A percentile compares a stretch with the other conserved stretches of the same genome.
Evolutionary conservation across 1,140 invertebrate genomes (phyloP).

Genomic region (Myzus persicae): DNA sequence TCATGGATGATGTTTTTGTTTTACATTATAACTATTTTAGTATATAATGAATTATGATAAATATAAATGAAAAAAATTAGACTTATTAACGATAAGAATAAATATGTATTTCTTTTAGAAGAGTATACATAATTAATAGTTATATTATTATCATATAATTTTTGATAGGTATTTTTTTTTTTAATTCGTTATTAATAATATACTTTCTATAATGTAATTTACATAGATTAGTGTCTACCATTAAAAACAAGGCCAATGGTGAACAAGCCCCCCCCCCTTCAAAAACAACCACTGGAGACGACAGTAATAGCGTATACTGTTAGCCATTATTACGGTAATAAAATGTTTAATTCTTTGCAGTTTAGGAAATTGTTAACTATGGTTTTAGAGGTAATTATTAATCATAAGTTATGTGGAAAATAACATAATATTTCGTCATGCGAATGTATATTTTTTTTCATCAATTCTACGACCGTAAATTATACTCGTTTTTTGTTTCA

Average conservation of each 20-base stretch:
- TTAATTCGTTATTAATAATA: background rate
- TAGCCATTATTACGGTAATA: background rate
- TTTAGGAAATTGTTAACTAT: background rate
- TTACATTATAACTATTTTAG: background rate
- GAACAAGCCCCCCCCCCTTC: background rate
- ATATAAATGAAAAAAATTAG: background rate
- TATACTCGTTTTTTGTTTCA: background rate
- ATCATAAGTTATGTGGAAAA: background rate
- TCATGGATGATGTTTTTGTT: background rate
- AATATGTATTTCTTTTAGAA: background rate
- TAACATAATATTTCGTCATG: background rate
- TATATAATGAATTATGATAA: background rate
- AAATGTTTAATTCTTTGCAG: background rate
- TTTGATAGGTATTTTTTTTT: background rate
- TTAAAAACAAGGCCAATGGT: background rate
- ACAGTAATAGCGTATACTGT: background rate
- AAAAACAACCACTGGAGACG: background rate
- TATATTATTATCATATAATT: background rate
- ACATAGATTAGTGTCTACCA: background rate
- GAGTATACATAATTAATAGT: background rate
- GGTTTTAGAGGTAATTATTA: background rate
- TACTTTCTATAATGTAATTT: background rate
- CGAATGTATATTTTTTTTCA: background rate
- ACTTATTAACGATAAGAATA: background rate
- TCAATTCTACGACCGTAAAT: background rate